phyloP scores from a whole-genome alignment of 1,140 invertebrate species.

The Euglossa dilemma region DNA sequence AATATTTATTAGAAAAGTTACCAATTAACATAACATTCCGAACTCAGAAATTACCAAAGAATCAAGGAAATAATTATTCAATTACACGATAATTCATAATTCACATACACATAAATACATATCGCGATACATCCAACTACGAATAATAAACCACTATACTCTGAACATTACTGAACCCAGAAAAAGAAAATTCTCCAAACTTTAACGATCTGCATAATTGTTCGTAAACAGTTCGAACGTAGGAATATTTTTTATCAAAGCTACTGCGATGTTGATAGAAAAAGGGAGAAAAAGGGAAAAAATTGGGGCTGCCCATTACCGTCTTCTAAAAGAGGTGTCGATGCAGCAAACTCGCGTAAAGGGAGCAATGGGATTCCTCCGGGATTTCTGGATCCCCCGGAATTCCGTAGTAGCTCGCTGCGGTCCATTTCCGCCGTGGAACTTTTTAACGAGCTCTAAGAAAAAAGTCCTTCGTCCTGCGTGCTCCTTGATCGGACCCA shows the following conservation, averaged over 20 bases:
- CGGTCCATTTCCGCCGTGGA: slow-evolving; percentile 55
- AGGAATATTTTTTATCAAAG: background rate
- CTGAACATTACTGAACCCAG: background rate
- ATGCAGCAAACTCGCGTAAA: slow-evolving; percentile 55
- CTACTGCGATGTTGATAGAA: background rate
- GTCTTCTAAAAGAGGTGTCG: slow-evolving; percentile 43
- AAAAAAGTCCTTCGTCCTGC: slow-evolving; percentile 33
- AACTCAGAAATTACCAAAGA: no score
- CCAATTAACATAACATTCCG: no score
- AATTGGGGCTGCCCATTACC: slow-evolving; percentile 32
- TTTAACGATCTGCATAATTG: slow-evolving; percentile 1
- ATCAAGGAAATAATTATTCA: no score
- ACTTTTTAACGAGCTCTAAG: slow-evolving; percentile 60
- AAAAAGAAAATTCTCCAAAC: background rate
- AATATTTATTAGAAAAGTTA: no score
- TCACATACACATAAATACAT: no score
- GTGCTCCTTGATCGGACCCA: slow-evolving; percentile 23
- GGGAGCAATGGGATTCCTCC: slow-evolving; percentile 48
- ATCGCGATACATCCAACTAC: no score
- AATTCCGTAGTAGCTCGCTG: slow-evolving; percentile 43
- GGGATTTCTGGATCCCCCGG: slow-evolving; percentile 46
- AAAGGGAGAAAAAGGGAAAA: slow-evolving; percentile 10
- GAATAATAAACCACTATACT: background rate
- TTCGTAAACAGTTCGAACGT: background rate
- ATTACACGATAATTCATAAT: background rate